These are phyloP conservation scores for Drosophila gunungcola DNA, from an alignment of 1,140 invertebrate genomes.

Conservation along the genomic window DNA sequence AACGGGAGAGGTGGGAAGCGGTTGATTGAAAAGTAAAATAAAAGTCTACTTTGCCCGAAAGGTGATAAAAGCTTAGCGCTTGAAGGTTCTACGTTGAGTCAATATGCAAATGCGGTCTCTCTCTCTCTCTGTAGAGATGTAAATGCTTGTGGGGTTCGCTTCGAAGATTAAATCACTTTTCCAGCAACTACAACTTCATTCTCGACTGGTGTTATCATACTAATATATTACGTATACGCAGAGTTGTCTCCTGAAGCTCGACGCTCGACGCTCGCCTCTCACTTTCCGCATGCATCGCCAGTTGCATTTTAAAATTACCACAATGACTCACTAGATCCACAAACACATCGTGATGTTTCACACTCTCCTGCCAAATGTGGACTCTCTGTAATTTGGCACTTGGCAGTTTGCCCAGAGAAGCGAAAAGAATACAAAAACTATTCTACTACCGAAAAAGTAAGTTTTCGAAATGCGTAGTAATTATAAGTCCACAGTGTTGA, in stretches of 20 bases:
- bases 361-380: slow-evolving; percentile 53
- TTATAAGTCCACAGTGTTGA: slow-evolving; percentile 41
- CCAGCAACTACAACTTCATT: neutral
- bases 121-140: neutral
- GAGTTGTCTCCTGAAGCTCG: slow-evolving; percentile 10
- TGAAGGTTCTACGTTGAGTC: slow-evolving; percentile 26
- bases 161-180: slow-evolving; percentile 4
- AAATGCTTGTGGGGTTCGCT: neutral
- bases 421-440: slow-evolving; percentile 16
- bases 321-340: slow-evolving; percentile 39
- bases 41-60: slow-evolving; percentile 20
- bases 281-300: slow-evolving; percentile 25
- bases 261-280: slow-evolving; percentile 23
- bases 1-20: slow-evolving; percentile 13
- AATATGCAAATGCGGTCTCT: slow-evolving; percentile 44
- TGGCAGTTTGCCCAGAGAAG: slow-evolving; percentile 30
- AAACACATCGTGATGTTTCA: slow-evolving; percentile 50
- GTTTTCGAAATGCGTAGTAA: slow-evolving; percentile 65
- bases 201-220: neutral
- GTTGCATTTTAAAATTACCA: slow-evolving; percentile 49
- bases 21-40: slow-evolving; percentile 33
- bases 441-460: slow-evolving; percentile 47
- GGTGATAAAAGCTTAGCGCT: slow-evolving; percentile 26
- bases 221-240: slow-evolving; percentile 55
- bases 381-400: slow-evolving; percentile 37